Base-by-base conservation (phyloP, 2,888 invertebrate species). In the Spodoptera picta region DNA sequence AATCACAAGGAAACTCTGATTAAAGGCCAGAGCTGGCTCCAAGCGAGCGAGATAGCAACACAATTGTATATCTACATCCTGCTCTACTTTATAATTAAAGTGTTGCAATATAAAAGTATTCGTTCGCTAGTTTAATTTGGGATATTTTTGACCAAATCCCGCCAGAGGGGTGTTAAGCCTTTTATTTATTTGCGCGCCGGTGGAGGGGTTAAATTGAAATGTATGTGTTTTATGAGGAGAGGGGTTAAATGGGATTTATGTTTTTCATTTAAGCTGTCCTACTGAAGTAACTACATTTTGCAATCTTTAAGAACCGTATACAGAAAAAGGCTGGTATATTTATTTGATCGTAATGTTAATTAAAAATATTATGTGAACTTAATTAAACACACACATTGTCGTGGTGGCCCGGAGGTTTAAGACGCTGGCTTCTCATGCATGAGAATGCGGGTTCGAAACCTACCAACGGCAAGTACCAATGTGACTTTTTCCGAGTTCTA, bases 1-100 rank as follows among this genome's bases (percentile, higher is more conserved):
- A 68, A 77, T 76, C 57, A 73, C 59, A 60, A 60, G 77, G 46
- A 66, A 51, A 53, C 63, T 49, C 51, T 74, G 65, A 77, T 77
- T 77, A 77, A 71, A 71, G 50, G 7, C 63, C 54, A 31, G 23
- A 45, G 55, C 50, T 56, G 48, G 48, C 45, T 45, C 12, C 24
- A 31, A 27, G 47, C 12, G 50, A 65, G 27, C 23, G 61, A 58
- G 60, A 58, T 0, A 24, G 52, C 31, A 11, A 11, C 27, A 62
- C 9, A 14, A 48, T 58, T 51, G 36, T 52, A 58, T 57, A 49
- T 24, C 45, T 14, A 44, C 44, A 45, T 76, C 65, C 48, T 14
- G 4, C 19, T 65, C 42, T 49, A n/a, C 10, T 44, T 7, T 59
- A 14, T 73, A 63, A 61, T 77, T 63, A 64, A 62, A 69, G 49